Base-by-base conservation (phyloP, 2,888 invertebrate species). In the Automeris io region DNA sequence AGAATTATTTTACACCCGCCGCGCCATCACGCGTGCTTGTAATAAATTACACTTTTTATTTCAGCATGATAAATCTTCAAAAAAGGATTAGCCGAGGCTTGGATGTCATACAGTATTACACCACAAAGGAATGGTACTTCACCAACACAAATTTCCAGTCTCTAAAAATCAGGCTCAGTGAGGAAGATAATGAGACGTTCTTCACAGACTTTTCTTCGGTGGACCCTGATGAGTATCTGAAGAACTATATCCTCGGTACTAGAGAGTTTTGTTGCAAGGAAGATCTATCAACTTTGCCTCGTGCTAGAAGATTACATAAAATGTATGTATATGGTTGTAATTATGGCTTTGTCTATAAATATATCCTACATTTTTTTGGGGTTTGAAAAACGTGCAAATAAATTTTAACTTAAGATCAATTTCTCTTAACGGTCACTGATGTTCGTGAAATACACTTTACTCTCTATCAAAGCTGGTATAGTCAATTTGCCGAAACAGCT, bases 191-290 rank as follows among this genome's bases (percentile, higher is more conserved):
- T 47, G 77, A 90, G 37, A 69, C 82, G 1, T 95, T 95, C 57
- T 89, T 81, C 51, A 88, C 87, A 0, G 81, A 85, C 24, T 61
- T 85, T 2, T 71, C 74, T 4, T 29, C 31, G 0, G 31, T 80
- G 4, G 39, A 69, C 3, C 43, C 60, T 2, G 56, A 87, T 73
- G 49, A 58, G 1, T 81, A 72, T 23, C 32, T 81, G 29, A 59
- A 50, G 47, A 49, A 67, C 37, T 95, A 94, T 51, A 89, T 96
- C 18, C 76, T 94, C 40, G 97, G 96, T 0, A 91, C 93, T 11
- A 88, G 96, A 34, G 88, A 91, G 42, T 96, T 89, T 63, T 92
- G 94, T 48, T 87, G 95, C 32, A 95, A 95, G 43, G 97, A 98
- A 55, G 92, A 92, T 49, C 90, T 91, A 0, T 89, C 90, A 1